Evolutionary conservation across 2,888 invertebrate genomes (phyloP).

Genomic region (Dorcus hopei): DNA sequence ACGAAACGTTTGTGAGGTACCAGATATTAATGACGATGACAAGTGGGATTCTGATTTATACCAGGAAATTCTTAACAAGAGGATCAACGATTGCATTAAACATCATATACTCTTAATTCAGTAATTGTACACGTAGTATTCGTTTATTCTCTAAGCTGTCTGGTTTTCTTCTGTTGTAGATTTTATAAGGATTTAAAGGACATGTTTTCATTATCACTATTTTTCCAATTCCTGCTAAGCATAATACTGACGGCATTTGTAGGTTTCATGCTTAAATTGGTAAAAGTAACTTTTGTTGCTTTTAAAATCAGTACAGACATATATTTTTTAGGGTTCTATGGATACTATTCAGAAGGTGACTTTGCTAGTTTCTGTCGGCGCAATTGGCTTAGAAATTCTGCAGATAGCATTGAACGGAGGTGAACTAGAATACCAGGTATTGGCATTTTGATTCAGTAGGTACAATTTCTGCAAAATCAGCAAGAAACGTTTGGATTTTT

Average conservation of each 20-base stretch:
- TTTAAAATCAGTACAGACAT: too few species aligned
- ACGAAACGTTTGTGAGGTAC: constrained; percentile 7
- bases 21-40: not conserved
- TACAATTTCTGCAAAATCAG: too few species aligned
- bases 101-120: constrained; percentile 15
- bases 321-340: too few species aligned
- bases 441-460: too few species aligned
- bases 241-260: constrained; percentile 11
- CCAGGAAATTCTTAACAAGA: constrained; percentile 8
- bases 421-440: constrained; percentile 11
- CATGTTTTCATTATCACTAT: constrained; percentile 6
- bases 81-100: constrained; percentile 11
- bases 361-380: constrained; percentile 1
- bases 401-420: constrained; percentile 8
- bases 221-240: constrained; percentile 8
- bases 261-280: constrained; percentile 5
- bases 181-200: constrained; percentile 9
- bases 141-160: too few species aligned
- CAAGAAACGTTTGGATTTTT: not conserved
- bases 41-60: constrained; percentile 6
- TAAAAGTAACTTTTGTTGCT: too few species aligned
- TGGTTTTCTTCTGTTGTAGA: not conserved
- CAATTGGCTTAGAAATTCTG: constrained; percentile 6
- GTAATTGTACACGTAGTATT: not conserved
- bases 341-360: constrained; percentile 6